Evolutionary conservation across 2,113 vertebrate species (phyloP), one percentile per base, ranked within the genome.

Genomic region (Cromileptes altivelis): DNA sequence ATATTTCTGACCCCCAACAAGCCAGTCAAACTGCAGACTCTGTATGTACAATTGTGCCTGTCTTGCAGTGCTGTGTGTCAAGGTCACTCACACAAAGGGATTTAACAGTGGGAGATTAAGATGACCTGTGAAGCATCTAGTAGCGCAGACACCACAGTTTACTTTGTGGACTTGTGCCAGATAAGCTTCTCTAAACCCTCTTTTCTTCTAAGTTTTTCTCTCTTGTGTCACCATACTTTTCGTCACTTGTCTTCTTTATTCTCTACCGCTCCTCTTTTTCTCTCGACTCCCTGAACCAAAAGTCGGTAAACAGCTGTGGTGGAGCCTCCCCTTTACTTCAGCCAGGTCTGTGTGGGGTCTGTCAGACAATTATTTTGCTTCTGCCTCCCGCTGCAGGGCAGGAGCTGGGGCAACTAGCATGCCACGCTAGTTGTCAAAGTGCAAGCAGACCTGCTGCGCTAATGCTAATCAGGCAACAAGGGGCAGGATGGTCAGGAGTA

Each of bases 21-120:
- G 30, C 49, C 4, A 40, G 73, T 33, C 61, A 76, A 45, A 56
- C 58, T 33, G 67, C 49, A 61, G 47, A 80, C 79, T 53, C 63
- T 17, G 12, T 27, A 15, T 60, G 14, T 69, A 27, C 75, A 74
- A 47, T 63, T 17, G 21, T 57, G 27, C 75, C 21, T 82, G 23
- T 45, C 30, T 58, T 15, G 10, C 55, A 72, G 70, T 0, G 4
- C 27, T 61, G 37, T 17, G n/a, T 72, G 42, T 53, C 67, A 79
- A 70, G 65, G 67, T 85, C 80, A 81, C 62, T 76, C 75, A 62
- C 64, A 70, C 73, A 76, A 72, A 78, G 64, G 49, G 75, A 85
- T 76, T 81, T 65, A 62, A 56, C 33, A 50, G 81, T 9, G 30
- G 19, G 76, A 75, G 63, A 61, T 45, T 45, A 72, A 55, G 53